phyloP scores from a whole-genome alignment of 2,113 vertebrate genomes.

The Phycodurus eques region DNA sequence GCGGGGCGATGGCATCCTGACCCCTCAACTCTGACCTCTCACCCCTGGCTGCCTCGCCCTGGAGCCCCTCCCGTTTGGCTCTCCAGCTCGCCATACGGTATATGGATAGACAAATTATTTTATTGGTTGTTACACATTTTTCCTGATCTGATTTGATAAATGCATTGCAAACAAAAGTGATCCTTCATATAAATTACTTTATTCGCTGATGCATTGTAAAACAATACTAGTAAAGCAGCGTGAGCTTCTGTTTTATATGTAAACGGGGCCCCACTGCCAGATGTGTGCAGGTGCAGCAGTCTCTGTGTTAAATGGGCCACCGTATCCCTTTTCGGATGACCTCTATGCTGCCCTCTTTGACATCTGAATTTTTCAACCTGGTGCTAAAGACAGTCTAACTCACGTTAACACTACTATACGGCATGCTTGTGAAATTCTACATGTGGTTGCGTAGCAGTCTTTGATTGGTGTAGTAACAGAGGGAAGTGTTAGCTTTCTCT shows the following conservation, averaged over 20 bases:
- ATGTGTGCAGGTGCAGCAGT: background rate
- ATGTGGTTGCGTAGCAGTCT: background rate
- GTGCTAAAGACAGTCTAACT: slow-evolving; percentile 10
- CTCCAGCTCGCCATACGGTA: slow-evolving; percentile 82
- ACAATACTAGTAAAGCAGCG: background rate
- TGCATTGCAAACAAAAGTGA: background rate
- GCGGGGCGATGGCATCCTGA: slow-evolving; percentile 88
- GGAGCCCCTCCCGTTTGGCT: slow-evolving; percentile 93
- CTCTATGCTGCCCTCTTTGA: background rate
- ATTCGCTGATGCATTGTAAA: background rate
- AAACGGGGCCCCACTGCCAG: background rate
- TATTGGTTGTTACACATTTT: background rate
- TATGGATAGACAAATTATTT: slow-evolving; percentile 2
- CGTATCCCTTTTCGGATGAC: slow-evolving; percentile 14
- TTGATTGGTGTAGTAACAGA: slow-evolving; percentile 8
- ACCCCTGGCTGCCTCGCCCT: slow-evolving; percentile 88
- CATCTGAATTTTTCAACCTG: background rate
- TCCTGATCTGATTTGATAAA: background rate
- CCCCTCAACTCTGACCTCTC: slow-evolving; percentile 85
- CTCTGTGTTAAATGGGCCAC: background rate
- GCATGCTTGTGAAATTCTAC: slow-evolving; percentile 2
- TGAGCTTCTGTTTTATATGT: background rate
- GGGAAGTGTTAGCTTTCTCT: background rate
- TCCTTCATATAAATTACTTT: background rate
- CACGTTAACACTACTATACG: background rate